A percentile compares a stretch with the other conserved stretches of the same genome.
These are phyloP conservation scores for Stomatorhinus walkeri DNA, from an alignment of 2,797 vertebrate genomes.

Conservation along the genomic window DNA sequence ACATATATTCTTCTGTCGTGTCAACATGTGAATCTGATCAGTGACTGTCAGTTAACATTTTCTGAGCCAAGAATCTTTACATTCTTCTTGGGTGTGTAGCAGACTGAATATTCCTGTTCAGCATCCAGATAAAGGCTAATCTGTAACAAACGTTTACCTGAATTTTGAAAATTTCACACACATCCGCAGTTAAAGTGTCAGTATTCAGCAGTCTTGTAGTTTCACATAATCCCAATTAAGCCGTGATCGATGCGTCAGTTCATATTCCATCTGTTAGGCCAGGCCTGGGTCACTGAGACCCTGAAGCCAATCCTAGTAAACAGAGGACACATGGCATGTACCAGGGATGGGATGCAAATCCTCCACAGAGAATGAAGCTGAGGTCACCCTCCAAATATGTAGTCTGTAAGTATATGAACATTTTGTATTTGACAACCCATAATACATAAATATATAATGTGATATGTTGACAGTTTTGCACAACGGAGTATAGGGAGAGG, in stretches of 20 bases:
- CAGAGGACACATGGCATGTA: neutral
- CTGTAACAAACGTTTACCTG: neutral
- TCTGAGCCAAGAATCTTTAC: neutral
- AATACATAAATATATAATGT: constrained; percentile 3
- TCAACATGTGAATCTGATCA: neutral
- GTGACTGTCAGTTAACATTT: neutral
- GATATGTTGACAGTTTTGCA: neutral
- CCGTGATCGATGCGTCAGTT: neutral
- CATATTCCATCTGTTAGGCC: neutral
- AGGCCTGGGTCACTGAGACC: neutral
- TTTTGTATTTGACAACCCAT: neutral
- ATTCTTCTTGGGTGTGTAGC: neutral
- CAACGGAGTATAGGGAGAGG: neutral
- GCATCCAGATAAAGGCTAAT: neutral
- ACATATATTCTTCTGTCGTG: neutral
- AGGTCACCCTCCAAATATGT: neutral
- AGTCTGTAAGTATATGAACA: neutral
- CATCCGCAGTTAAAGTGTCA: neutral
- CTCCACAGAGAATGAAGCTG: neutral
- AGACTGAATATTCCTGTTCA: neutral
- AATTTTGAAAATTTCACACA: neutral
- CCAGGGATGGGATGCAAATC: neutral
- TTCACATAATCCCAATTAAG: neutral
- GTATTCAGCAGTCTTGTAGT: neutral
- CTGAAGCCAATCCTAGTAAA: neutral